These are phyloP conservation scores for Carpatolechia fugitivella DNA, from an alignment of 2,888 invertebrate genomes.

Conservation along the genomic window DNA sequence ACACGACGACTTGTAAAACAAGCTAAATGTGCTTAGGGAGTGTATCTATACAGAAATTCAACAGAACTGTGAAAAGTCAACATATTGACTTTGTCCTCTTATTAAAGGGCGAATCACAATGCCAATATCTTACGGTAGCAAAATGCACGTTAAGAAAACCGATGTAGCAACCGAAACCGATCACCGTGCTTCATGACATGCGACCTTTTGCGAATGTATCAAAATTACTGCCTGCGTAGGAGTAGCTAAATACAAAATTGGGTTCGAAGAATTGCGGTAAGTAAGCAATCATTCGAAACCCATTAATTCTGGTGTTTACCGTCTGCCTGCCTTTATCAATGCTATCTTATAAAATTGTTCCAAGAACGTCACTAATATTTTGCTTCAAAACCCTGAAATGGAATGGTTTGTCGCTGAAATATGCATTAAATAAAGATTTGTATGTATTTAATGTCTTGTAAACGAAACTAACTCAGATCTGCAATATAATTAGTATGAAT, in stretches of 20 bases:
- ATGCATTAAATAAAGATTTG: too few relatives aligned
- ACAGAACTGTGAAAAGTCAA: neutral
- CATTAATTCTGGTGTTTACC: constrained; percentile 53
- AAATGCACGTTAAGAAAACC: constrained; percentile 4
- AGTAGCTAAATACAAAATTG: constrained; percentile 66
- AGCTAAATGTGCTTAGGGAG: too few relatives aligned
- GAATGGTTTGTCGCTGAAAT: too few relatives aligned
- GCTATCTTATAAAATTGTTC: constrained; percentile 5
- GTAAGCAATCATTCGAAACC: constrained; percentile 52
- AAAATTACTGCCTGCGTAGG: constrained; percentile 60
- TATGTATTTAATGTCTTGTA: neutral
- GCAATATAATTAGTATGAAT: constrained; percentile 37
- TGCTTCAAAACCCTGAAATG: neutral
- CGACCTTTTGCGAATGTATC: constrained; percentile 51
- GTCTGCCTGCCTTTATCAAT: constrained; percentile 13
- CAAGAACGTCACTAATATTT: neutral
- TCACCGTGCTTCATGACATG: constrained; percentile 33
- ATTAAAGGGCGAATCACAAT: neutral
- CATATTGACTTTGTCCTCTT: neutral
- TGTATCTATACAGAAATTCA: neutral
- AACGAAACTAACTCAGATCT: constrained; percentile 11
- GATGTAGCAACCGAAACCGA: constrained; percentile 10
- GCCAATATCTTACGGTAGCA: neutral
- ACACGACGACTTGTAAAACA: too few relatives aligned
- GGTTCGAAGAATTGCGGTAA: constrained; percentile 60